Evolutionary conservation across 2,888 invertebrate genomes (phyloP).

Genomic region (Drosophila hamatofila): DNA sequence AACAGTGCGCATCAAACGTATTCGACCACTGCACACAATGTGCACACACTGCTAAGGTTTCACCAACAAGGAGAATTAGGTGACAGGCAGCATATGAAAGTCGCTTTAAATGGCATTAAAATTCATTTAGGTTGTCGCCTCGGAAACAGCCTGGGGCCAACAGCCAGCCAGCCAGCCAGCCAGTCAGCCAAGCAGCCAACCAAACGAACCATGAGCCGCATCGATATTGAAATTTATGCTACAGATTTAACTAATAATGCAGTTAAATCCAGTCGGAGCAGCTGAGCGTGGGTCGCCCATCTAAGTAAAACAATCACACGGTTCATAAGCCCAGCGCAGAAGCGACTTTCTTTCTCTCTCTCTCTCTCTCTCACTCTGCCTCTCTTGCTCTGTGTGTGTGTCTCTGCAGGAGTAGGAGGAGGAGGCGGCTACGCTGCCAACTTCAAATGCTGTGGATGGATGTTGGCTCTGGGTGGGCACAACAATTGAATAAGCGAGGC

Average conservation of each 20-base stretch:
- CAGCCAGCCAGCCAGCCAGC: neutral
- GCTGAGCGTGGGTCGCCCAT: constrained; percentile 33
- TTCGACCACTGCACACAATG: constrained; percentile 47
- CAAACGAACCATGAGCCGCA: constrained; percentile 36
- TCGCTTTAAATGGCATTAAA: constrained; percentile 73
- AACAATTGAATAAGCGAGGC: constrained; percentile 81
- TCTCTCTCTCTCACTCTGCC: neutral
- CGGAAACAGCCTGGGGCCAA: constrained; percentile 28
- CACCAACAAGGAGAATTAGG: constrained; percentile 31
- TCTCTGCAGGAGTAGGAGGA: neutral
- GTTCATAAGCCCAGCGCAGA: constrained; percentile 72
- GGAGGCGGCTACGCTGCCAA: neutral
- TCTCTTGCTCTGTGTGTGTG: constrained; percentile 16
- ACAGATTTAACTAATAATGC: constrained; percentile 78
- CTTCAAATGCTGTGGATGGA: neutral
- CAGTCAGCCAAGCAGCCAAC: no score
- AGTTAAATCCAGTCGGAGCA: constrained; percentile 72
- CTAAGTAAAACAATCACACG: constrained; percentile 79
- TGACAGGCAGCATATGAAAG: constrained; percentile 62
- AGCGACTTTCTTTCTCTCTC: constrained; percentile 51
- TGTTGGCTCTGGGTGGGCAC: constrained; percentile 12
- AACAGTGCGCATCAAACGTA: constrained; percentile 73
- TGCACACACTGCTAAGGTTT: constrained; percentile 65
- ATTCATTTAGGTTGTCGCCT: constrained; percentile 70
- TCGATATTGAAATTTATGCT: constrained; percentile 80